Evolutionary conservation across 2,113 vertebrate species (phyloP).

Genomic region (Hippotragus niger): DNA sequence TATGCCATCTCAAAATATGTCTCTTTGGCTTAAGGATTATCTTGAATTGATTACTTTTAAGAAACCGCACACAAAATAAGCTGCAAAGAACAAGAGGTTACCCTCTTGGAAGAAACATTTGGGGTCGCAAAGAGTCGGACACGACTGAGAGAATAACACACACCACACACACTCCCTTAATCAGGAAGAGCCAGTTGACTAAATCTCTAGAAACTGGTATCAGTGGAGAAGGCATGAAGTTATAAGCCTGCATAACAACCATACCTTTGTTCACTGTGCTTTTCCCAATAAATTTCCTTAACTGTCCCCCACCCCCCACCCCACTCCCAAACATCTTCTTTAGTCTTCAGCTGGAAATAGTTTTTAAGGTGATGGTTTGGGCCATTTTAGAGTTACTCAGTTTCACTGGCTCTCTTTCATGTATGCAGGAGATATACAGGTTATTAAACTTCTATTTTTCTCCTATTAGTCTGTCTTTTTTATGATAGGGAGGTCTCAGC

Average conservation of each 20-base stretch:
- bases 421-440: not conserved
- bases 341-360: not conserved
- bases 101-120: not conserved
- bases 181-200: not conserved
- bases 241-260: not conserved
- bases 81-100: not conserved
- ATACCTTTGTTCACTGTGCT: not conserved
- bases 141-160: not conserved
- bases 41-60: not conserved
- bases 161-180: not conserved
- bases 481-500: not conserved
- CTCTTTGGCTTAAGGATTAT: not conserved
- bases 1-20: not conserved
- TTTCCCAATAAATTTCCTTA: not conserved
- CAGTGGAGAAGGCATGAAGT: not conserved
- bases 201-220: not conserved
- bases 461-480: not conserved
- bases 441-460: not conserved
- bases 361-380: not conserved
- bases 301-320: not conserved
- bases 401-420: not conserved
- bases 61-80: not conserved
- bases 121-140: fast-evolving
- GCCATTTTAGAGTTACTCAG: not conserved
- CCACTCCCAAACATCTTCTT: not conserved